phyloP scores from a whole-genome alignment of 2,113 vertebrate genomes.

The Colinus virginianus region DNA sequence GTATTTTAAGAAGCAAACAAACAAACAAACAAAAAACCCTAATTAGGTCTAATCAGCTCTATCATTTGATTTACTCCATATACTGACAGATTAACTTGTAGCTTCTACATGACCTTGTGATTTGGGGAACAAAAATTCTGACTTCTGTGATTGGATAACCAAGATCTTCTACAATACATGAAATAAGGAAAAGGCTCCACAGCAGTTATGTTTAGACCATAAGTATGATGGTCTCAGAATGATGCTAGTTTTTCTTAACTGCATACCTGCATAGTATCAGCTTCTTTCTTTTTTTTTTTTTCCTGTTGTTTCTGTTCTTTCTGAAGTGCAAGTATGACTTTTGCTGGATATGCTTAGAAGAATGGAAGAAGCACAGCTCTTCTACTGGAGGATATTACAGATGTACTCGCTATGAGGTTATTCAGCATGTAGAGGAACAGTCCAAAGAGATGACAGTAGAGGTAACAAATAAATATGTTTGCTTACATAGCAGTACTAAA shows the following conservation, averaged over 20 bases:
- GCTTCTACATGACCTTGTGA: neutral
- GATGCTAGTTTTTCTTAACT: neutral
- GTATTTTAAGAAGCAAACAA: neutral
- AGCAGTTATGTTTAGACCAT: neutral
- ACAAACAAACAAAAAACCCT: neutral
- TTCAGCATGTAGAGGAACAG: slow-evolving; percentile 96
- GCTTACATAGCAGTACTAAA: neutral
- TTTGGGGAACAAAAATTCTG: neutral
- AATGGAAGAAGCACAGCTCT: slow-evolving; percentile 99
- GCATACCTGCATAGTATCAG: neutral
- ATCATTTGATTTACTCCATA: neutral
- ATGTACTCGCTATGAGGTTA: slow-evolving; percentile 97
- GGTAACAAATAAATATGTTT: slow-evolving; percentile 75
- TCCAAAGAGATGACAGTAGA: slow-evolving; percentile 98
- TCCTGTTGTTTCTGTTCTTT: neutral
- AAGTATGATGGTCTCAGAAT: neutral
- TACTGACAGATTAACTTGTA: neutral
- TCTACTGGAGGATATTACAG: slow-evolving; percentile 98
- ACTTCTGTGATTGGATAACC: neutral
- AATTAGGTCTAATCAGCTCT: neutral
- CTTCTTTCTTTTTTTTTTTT: neutral
- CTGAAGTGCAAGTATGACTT: slow-evolving; percentile 97
- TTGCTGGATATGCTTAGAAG: slow-evolving; percentile 99
- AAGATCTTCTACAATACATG: neutral
- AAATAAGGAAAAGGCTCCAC: neutral